Conservation (phyloP, 2,113 vertebrate species). For the Sander lucioperca region DNA sequence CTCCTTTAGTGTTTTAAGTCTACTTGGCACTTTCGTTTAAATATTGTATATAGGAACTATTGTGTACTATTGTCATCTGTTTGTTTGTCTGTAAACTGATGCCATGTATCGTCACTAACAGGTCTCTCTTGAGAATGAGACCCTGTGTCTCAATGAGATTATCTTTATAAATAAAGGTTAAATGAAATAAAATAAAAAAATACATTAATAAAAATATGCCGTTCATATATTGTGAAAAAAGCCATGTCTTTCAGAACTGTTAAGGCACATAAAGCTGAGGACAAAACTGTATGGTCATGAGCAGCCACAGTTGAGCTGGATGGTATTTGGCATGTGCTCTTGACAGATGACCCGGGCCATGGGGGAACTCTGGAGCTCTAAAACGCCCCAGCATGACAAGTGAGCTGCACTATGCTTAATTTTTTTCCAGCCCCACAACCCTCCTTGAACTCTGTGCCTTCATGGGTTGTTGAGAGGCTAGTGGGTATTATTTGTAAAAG, state of each 20-base stretch:
- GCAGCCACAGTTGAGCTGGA: conserved; percentile 48
- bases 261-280: not conserved
- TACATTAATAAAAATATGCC: too few relatives aligned
- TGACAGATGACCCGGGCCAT: conserved; percentile 49
- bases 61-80: too few relatives aligned
- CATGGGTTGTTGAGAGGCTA: conserved; percentile 44
- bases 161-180: too few relatives aligned
- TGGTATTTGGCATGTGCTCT: conserved; percentile 50
- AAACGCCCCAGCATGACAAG: conserved; percentile 30
- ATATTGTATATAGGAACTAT: too few relatives aligned
- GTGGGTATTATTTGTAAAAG: conserved; percentile 73
- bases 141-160: too few relatives aligned
- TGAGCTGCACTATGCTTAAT: conserved; percentile 14
- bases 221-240: too few relatives aligned
- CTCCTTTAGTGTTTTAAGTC: too few relatives aligned
- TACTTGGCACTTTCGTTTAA: too few relatives aligned
- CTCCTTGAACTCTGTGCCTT: conserved; percentile 52
- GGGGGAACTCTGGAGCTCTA: conserved; percentile 42
- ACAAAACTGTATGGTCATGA: not conserved
- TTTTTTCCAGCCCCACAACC: conserved; percentile 23
- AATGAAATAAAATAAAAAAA: too few relatives aligned
- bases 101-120: too few relatives aligned
- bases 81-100: too few relatives aligned
- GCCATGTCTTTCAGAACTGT: not conserved
- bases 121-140: too few relatives aligned